phyloP scores from a whole-genome alignment of 2,113 vertebrate species.

The Opisthocomus hoazin region DNA sequence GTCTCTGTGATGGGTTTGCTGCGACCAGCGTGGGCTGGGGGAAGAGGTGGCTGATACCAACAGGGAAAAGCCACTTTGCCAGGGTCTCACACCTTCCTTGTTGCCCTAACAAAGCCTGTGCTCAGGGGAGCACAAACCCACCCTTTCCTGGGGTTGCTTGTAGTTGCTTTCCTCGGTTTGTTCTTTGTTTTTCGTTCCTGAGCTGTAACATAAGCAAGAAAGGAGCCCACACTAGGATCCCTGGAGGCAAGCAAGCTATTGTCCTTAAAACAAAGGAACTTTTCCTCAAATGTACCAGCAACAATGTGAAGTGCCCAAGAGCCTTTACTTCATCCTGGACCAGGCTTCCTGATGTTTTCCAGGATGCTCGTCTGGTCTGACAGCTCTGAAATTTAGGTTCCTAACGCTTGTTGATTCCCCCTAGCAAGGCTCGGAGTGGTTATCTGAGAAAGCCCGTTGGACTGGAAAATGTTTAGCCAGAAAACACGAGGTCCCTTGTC shows the following conservation, averaged over 20 bases:
- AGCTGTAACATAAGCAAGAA: neutral
- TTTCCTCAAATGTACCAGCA: neutral
- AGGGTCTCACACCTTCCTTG: neutral
- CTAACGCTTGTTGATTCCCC: neutral
- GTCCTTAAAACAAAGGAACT: constrained; percentile 29
- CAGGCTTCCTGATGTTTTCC: constrained; percentile 13
- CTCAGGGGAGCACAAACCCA: neutral
- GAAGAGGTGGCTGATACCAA: neutral
- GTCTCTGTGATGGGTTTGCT: neutral
- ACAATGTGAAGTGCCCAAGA: neutral
- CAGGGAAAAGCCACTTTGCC: neutral
- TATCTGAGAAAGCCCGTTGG: neutral
- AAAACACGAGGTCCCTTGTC: neutral
- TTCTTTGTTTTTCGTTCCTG: neutral
- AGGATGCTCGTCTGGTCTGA: neutral
- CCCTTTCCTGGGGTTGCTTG: neutral
- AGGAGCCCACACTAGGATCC: neutral
- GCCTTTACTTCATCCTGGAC: neutral
- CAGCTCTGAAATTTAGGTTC: neutral
- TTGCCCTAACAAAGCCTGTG: neutral
- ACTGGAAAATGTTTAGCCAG: neutral
- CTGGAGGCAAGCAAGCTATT: neutral
- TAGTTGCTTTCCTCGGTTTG: neutral
- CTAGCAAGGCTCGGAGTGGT: neutral
- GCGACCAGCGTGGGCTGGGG: neutral